Conservation (phyloP, 2,113 vertebrate species). For the Bufo bufo region DNA sequence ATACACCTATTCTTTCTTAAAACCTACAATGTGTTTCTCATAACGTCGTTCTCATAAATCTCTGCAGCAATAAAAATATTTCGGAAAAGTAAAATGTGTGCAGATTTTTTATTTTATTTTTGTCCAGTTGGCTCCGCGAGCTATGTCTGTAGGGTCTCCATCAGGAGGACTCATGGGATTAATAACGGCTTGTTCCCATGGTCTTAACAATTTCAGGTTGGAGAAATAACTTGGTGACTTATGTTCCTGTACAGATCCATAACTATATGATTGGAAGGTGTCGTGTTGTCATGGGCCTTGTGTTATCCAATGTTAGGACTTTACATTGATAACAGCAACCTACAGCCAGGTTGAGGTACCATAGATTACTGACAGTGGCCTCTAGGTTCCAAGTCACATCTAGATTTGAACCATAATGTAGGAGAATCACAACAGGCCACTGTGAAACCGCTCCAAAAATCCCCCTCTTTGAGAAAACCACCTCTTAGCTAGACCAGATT, state of each 20-base stretch:
- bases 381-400: no score
- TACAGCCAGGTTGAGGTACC: no score
- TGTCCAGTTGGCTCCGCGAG: background rate
- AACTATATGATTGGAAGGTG: background rate
- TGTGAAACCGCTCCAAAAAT: no score
- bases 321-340: background rate
- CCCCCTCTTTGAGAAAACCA: no score
- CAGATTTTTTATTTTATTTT: background rate
- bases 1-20: background rate
- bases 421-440: no score
- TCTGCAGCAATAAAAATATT: slow-evolving; percentile 17
- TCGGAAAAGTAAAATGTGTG: background rate
- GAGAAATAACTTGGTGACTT: background rate
- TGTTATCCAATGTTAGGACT: background rate
- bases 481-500: no score
- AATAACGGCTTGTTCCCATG: background rate
- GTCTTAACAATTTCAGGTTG: background rate
- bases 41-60: slow-evolving; percentile 14
- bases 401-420: no score
- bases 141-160: background rate
- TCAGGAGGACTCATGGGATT: background rate
- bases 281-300: background rate
- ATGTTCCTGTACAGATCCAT: background rate
- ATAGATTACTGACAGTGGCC: no score
- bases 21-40: slow-evolving; percentile 16